These are phyloP conservation scores for Molorchus minor DNA, from an alignment of 2,888 invertebrate species.

Conservation along the genomic window DNA sequence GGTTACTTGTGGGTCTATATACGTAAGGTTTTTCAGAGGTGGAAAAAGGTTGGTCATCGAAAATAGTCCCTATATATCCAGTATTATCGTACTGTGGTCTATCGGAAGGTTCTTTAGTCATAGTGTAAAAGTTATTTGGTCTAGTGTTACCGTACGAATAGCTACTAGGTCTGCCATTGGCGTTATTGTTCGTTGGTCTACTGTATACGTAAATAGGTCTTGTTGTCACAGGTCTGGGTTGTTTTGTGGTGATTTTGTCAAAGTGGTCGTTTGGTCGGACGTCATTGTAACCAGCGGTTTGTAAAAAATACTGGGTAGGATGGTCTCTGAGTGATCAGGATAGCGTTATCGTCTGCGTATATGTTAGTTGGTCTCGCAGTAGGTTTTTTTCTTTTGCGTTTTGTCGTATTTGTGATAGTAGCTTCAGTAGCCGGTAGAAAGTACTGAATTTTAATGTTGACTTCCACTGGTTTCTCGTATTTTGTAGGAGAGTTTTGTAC, in stretches of 20 bases:
- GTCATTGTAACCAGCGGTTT: conserved; percentile 26
- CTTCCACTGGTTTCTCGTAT: conserved; percentile 44
- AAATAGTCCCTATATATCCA: conserved; percentile 23
- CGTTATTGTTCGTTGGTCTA: conserved; percentile 26
- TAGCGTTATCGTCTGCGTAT: conserved; percentile 10
- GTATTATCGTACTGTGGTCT: conserved; percentile 32
- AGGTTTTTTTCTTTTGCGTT: conserved; percentile 33
- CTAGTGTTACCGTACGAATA: not conserved
- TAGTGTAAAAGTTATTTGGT: conserved; percentile 14
- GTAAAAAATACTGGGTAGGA: not conserved
- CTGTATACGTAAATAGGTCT: conserved; percentile 30
- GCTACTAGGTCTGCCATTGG: not conserved
- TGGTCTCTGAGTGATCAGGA: conserved; percentile 35
- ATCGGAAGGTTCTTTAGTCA: conserved; percentile 17
- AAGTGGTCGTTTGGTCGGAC: conserved; percentile 11
- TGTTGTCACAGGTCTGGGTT: conserved; percentile 15
- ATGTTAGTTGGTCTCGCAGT: conserved; percentile 6
- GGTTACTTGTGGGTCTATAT: conserved; percentile 33
- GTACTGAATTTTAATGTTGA: conserved; percentile 55
- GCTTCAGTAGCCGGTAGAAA: conserved; percentile 41
- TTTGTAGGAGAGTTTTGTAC: conserved; percentile 30
- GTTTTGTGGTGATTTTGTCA: conserved; percentile 14
- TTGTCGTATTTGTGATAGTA: conserved; percentile 28
- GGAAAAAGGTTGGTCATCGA: conserved; percentile 47
- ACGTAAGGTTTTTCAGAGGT: conserved; percentile 48